A percentile compares a stretch with the other conserved stretches of the same genome.
phyloP scores from a whole-genome alignment of 2,888 invertebrate genomes.

The Luffia ferchaultella region DNA sequence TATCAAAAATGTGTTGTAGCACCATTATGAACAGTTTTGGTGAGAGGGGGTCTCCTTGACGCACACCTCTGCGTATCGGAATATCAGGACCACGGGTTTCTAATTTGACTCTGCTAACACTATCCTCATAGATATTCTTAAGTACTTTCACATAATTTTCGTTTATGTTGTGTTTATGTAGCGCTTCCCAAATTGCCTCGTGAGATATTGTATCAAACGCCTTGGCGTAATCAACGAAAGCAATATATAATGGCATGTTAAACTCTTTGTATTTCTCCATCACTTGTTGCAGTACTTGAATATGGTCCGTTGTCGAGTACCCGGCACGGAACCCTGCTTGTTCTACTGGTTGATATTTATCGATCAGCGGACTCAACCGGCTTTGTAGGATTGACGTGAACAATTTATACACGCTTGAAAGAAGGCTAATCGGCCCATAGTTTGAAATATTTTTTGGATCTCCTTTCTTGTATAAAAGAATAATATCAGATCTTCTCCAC shows the following conservation, averaged over 20 bases:
- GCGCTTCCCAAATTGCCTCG: not conserved
- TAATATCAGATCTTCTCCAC: constrained; percentile 18
- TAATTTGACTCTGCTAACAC: not conserved
- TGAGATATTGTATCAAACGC: not conserved
- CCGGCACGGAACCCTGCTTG: constrained; percentile 1
- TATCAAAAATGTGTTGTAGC: not conserved
- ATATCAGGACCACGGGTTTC: not conserved
- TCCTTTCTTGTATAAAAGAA: constrained; percentile 20
- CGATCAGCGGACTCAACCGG: constrained; percentile 14
- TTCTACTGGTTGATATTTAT: constrained; percentile 16
- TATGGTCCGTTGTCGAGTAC: constrained; percentile 1
- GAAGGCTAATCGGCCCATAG: constrained; percentile 18
- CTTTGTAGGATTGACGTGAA: constrained; percentile 16
- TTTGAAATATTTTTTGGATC: constrained; percentile 15
- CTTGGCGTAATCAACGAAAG: not conserved
- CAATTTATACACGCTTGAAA: constrained; percentile 18
- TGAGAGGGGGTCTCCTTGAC: not conserved
- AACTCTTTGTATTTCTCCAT: not conserved
- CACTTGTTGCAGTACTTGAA: not conserved
- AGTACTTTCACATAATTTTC: not conserved
- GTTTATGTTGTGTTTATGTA: not conserved
- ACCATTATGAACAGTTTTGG: not conserved
- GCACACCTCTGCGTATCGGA: not conserved
- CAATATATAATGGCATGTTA: not conserved
- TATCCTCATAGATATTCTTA: not conserved